Conservation (phyloP, 1,140 invertebrate species). For the Hyphantria cunea region DNA sequence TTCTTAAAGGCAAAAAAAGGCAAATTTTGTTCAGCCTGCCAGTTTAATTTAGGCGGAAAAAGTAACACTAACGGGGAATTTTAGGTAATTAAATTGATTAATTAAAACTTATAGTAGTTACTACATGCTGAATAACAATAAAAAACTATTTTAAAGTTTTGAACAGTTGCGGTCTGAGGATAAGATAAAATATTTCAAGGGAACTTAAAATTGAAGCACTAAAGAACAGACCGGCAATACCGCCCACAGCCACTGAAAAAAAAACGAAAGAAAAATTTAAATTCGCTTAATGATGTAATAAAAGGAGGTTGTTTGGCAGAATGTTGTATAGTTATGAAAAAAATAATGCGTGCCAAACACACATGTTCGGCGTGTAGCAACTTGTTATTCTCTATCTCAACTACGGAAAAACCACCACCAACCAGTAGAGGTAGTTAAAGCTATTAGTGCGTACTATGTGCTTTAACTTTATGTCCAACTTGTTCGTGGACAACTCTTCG, state of each 20-base stretch:
- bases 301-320: no score
- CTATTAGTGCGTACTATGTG: slow-evolving; percentile 31
- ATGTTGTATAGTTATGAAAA: no score
- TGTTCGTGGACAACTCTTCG: slow-evolving; percentile 50
- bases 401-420: slow-evolving; percentile 71
- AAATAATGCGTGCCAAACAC: no score
- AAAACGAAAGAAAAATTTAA: neutral
- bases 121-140: no score
- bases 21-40: no score
- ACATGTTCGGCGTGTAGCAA: slow-evolving; percentile 5
- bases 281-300: no score
- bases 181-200: slow-evolving; percentile 81
- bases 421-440: slow-evolving; percentile 33
- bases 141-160: neutral
- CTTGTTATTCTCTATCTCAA: slow-evolving; percentile 79
- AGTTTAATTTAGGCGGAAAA: no score
- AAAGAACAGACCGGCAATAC: slow-evolving; percentile 82
- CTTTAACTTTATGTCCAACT: slow-evolving; percentile 45
- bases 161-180: slow-evolving; percentile 42
- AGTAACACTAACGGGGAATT: no score
- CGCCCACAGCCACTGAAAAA: slow-evolving; percentile 82
- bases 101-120: no score
- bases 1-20: no score
- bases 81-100: no score
- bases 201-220: slow-evolving; percentile 82